Evolutionary conservation across 2,797 vertebrate genomes (phyloP), one percentile per base, ranked within the genome.

Genomic region (Morus bassanus): DNA sequence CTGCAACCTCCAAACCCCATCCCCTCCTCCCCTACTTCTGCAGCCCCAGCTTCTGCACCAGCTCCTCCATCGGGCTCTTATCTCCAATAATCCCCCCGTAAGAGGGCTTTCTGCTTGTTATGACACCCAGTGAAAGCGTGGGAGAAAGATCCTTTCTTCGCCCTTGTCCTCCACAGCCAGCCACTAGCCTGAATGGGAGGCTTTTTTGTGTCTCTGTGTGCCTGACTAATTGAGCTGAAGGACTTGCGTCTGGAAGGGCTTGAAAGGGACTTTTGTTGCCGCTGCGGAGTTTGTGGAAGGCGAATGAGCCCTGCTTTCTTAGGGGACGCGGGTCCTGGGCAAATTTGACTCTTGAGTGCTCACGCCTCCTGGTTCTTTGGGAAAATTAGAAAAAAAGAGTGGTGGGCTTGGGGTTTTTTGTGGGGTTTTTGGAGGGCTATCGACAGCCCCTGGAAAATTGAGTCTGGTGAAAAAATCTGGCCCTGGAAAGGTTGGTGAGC

Each of bases 161-260:
- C 91, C 95, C 95, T 94, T 96, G 96, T 97, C 96, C 95, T 96
- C 95, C 93, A 41, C 96, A 86, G 94, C 95, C 95, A 95, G 97
- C 94, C 94, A 76, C 95, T 90, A 77, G 84, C 91, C 96, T 97
- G 98, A 98, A 98, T 97, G 96, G 95, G 95, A 94, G 91, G 85
- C 90, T 96, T 97, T 97, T 97, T 97, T 95, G 96, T 98, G 98
- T 95, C 96, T 96, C 95, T 96, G 96, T 97, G 97, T 97, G 96
- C 97, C 96, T 98, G 97, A 97, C 98, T 98, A 98, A 98, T 98
- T 98, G 98, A 98, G 96, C 98, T 98, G 98, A 97, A 98, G 98
- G 97, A 97, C 96, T 97, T 97, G 97, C 95, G 97, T 97, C 98
- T 98, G 98, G 98, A 97, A 97, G 92, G 83, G 97, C 88, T 96